Base-by-base conservation (phyloP, 37 sponge, comb jelly and placozoan genomes). In the Hormiphora californensis region DNA sequence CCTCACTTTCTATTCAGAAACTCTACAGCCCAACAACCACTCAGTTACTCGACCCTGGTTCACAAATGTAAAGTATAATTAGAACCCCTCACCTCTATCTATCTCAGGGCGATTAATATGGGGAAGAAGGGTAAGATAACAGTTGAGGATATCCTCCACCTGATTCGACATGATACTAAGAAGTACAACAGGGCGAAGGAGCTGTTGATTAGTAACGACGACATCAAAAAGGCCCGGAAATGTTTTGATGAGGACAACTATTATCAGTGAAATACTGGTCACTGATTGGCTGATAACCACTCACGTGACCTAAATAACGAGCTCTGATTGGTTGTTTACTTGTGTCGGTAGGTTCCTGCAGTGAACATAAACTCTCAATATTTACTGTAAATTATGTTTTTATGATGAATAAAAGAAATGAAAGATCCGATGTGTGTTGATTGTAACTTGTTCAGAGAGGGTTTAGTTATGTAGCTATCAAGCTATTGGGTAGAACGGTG, bases 121-220 rank as follows among this genome's bases (percentile, higher is more conserved):
- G 95, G 99, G 0, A 93, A 92, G 49, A 90, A 62, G 85, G 99
- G 96, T 1, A 88, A 88, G 30, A 90, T 98, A 9, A 91, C 90
- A 34, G 95, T 93, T 19, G 94, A 98, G 51, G 99, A 98, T 69
- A 93, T 95, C 61, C 86, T 92, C 21, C 93, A 90, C 73, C 69
- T 98, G 0, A 92, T 95, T 33, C 40, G 99, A 23, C 95, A 93
- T 35, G 95, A 98, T 87, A 59, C 93, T 11, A 95, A 94, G 88
- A 98, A 98, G 63, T 92, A 90, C 36, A 86, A 91, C 0, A 65
- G 99, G 53, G 94, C 93, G 25, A 94, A 91, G 59, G 99, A 98
- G 27, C 59, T 98, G 25, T 73, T 98, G 32, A 92, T 85, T 49
- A 93, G 93, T 93, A 98, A 98, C 55, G 99, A 98, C 55, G 95